Evolutionary conservation across 1,140 invertebrate genomes (phyloP), one percentile per base, ranked within the genome.

Genomic region (Bombus ignitus): DNA sequence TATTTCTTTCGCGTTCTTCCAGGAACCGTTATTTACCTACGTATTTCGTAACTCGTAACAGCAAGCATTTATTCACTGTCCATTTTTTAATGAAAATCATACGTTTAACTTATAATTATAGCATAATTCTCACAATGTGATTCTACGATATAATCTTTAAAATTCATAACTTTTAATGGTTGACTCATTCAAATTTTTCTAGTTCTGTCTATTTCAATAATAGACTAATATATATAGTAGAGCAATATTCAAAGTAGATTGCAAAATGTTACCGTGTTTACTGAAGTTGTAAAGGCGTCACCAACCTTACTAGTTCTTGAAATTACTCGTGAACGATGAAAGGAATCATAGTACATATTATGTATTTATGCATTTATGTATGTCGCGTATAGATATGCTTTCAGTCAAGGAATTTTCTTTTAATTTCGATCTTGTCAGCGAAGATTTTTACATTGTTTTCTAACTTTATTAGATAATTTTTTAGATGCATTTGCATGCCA

Each of bases 281-380:
- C n/a, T 37, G 15, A 25, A 73, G 39, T n/a, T 25, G 0, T 47
- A 47, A 47, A 37, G 57, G 65, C 42, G 22, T 62, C 18, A 74
- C 28, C 15, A 25, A 82, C 39, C 80, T 39, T 22, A 13, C 0
- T 82, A 57, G n/a, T 74, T 57, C 71, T 82, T 74, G 71, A 47
- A 82, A 18, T 47, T 47, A 18, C 1, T 47, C 1, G 15, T 6
- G 44, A 82, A n/a, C 13, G 53, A 22, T 6, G 32, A 10, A 22
- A n/a, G 72, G 47, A 81, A 42, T 62, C 25, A 4, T 44, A 25
- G 25, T 44, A 32, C 18, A 12, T 12, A 32, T 53, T 6, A 53
- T 22, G 47, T 53, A 22, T 53, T 53, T 15, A 15, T 66, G 13
- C 13, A 66, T 28, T 66, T 18, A 66, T 3, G 32, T 66, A 15